phyloP scores from a whole-genome alignment of 2,888 invertebrate species.

The Lumbricus terrestris region DNA sequence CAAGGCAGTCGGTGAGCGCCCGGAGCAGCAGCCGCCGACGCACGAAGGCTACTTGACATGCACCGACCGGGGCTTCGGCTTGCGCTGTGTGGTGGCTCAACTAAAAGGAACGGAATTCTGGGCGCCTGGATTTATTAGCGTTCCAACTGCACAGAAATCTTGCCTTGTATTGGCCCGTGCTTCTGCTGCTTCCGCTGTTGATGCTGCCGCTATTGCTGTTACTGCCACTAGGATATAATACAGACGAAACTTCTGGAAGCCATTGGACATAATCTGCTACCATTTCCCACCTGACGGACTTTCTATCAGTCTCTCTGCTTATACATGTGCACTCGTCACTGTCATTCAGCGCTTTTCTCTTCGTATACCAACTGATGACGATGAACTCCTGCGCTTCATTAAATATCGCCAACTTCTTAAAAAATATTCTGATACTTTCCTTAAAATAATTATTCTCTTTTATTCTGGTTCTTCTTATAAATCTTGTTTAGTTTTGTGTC shows the following conservation, averaged over 20 bases:
- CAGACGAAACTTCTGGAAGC: neutral
- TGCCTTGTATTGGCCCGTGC: neutral
- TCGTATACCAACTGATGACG: neutral
- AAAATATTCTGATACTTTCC: neutral
- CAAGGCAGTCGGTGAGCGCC: neutral
- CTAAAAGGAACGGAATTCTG: conserved; percentile 9
- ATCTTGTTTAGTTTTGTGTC: neutral
- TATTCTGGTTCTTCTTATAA: neutral
- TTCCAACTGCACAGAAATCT: neutral
- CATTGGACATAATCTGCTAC: neutral
- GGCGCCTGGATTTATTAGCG: neutral
- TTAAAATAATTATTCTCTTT: neutral
- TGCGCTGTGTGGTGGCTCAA: neutral
- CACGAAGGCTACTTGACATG: neutral
- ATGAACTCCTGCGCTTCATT: neutral
- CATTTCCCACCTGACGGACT: neutral
- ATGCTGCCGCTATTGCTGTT: neutral
- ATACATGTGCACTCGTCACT: neutral
- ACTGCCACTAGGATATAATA: neutral
- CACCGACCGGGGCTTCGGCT: neutral
- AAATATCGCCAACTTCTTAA: neutral
- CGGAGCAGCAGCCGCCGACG: neutral
- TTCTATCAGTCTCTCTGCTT: neutral
- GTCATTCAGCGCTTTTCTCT: neutral
- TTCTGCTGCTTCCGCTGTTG: neutral